Base-by-base conservation (phyloP, 2,113 vertebrate species). In the Chitala chitala region DNA sequence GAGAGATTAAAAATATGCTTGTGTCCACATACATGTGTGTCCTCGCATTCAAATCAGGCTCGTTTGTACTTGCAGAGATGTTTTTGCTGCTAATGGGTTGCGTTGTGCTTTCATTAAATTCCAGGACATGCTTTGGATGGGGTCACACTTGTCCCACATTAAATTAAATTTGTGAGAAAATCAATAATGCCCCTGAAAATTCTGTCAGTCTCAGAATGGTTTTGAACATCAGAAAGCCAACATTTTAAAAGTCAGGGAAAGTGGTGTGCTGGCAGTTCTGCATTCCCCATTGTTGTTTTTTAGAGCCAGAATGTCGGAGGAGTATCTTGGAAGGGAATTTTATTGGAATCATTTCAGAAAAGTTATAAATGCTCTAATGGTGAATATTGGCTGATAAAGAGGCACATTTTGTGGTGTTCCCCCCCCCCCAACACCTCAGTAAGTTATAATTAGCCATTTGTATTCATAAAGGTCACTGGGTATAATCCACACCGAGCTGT, bases 111-210 rank as follows among this genome's bases (percentile, higher is more conserved):
- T 59, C 63, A 58, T 78, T 59, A 61, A 74, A 76, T 76, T 69
- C 80, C 75, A 40, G 69, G 71, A 29, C 44, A 77, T 74, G 72
- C n/a, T n/a, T n/a, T n/a, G 51, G 75, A 76, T 72, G 78, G 50
- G 68, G 51, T 69, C 69, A 80, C 75, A 74, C 76, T 85, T 75
- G 50, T 71, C 36, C n/a, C 42, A 65, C 29, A 51, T 72, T 61
- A 76, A 81, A 78, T 83, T 68, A 63, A 48, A 73, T 76, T 78
- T 72, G 20, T 53, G 65, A 66, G 72, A 12, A 75, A 75, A 85
- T 85, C 82, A 78, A 79, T 81, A 81, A 76, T 59, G 64, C 66
- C 48, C 73, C 75, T 69, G 68, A 80, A n/a, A 71, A 69, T 44
- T 2, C 40, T 20, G 17, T 50, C 73, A 55, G 55, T 31, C 17